Base-by-base conservation (phyloP, 2,888 invertebrate species). In the Drosophila nr. perissopoda region DNA sequence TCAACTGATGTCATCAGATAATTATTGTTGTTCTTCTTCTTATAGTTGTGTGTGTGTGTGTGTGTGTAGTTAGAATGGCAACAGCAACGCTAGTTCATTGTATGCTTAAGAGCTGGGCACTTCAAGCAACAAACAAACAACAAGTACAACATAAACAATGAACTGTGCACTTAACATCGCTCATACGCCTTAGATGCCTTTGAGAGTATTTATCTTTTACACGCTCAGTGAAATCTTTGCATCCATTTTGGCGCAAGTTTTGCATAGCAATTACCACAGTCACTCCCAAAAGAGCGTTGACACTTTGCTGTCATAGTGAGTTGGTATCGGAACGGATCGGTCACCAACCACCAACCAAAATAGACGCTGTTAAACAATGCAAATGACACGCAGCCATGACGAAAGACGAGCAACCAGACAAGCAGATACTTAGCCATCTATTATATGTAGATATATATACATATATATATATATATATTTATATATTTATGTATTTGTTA, bases 41-140 rank as follows among this genome's bases (percentile, higher is more conserved):
- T 40, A 13, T 18, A 31, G 21, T 53, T 31, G 11, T 16, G 8
- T 36, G 21, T 40, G 42, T 61, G 21, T 40, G 42, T 61, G 21
- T 62, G 21, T 10, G 25, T 36, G 52, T 58, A 29, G 58, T 58
- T 51, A 56, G 62, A 49, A 62, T 42, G n/a, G 40, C 64, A 60
- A 69, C 31, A 78, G 56, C 42, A n/a, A 31, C 64, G 52, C n/a
- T 69, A 56, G 85, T 82, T 85, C 85, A 79, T 76, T 85, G 85
- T 62, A 71, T 85, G 71, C 62, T 69, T 51, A 69, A 78, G 78
- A 73, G 73, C 58, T 6, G n/a, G 33, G 45, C 66, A 81, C 78
- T 78, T 78, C 27, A 76, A 42, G 42, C 40, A 76, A 33, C 51
- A 78, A 45, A 45, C 45, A 45, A 45, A 54, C 56, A 65, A 29